Conservation (phyloP, 92 coral and sea anemone species). For the Isaurus tuberculatus region DNA sequence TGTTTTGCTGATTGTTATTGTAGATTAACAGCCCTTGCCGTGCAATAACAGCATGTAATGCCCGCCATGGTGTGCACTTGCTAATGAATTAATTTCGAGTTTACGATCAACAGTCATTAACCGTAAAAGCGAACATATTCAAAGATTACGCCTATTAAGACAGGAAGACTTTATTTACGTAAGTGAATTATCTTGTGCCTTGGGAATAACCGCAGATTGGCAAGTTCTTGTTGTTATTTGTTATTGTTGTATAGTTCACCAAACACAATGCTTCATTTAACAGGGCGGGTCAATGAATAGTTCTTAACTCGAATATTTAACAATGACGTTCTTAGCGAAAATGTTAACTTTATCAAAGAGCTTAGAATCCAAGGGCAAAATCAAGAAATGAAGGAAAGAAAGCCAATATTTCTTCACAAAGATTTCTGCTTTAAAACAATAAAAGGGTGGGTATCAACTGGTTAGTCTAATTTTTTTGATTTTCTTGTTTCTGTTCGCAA, state of each 20-base stretch:
- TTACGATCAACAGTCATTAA: slow-evolving; percentile 32
- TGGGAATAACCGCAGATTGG: slow-evolving; percentile 33
- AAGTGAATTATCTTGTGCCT: slow-evolving; percentile 37
- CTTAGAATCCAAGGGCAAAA: not conserved
- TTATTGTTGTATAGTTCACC: not conserved
- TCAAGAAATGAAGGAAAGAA: not conserved
- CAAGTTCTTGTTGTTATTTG: not conserved
- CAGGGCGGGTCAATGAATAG: slow-evolving; percentile 5
- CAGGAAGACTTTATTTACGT: slow-evolving; percentile 39
- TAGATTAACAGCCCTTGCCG: slow-evolving; percentile 34
- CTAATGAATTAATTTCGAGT: slow-evolving; percentile 45
- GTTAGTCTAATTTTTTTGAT: not conserved
- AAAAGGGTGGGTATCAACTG: slow-evolving; percentile 5
- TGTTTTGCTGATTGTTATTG: slow-evolving; percentile 33
- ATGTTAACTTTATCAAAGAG: not conserved
- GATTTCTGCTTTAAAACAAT: slow-evolving; percentile 19
- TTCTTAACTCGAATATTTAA: not conserved
- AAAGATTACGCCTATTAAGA: slow-evolving; percentile 40
- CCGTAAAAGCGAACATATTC: slow-evolving; percentile 38
- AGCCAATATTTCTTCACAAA: slow-evolving; percentile 13
- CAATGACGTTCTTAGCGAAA: not conserved
- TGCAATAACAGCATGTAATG: slow-evolving; percentile 38
- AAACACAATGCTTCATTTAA: slow-evolving; percentile 13
- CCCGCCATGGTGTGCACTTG: slow-evolving; percentile 51
- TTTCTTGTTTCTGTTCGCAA: slow-evolving; percentile 14